phyloP scores from a whole-genome alignment of 2,113 vertebrate genomes.

The Phodopus roborovskii region DNA sequence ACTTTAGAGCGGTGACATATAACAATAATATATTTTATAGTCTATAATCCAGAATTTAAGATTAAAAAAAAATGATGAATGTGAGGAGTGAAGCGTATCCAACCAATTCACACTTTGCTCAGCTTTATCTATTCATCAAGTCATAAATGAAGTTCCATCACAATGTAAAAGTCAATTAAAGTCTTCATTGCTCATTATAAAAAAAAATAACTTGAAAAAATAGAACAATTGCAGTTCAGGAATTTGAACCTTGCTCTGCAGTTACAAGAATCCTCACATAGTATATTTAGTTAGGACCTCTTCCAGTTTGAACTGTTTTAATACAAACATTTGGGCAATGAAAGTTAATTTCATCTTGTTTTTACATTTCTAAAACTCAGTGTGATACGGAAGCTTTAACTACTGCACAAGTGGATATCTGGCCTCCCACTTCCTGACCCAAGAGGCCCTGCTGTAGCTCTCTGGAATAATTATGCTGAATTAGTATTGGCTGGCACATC shows the following conservation, averaged over 20 bases:
- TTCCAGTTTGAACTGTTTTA: background rate
- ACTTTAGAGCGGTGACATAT: no score
- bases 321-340: background rate
- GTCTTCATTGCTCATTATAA: background rate
- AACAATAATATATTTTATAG: background rate
- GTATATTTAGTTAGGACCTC: background rate
- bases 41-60: background rate
- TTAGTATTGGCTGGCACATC: background rate
- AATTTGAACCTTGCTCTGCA: background rate
- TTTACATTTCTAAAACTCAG: background rate
- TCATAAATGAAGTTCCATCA: background rate
- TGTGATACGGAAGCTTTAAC: background rate
- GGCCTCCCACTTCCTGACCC: background rate
- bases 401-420: background rate
- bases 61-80: background rate
- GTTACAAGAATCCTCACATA: background rate
- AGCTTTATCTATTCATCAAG: background rate
- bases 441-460: rapidly evolving
- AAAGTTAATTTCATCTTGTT: background rate
- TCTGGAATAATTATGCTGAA: background rate
- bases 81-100: background rate
- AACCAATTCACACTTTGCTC: background rate
- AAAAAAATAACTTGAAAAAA: background rate
- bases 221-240: background rate
- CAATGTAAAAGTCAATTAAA: background rate